Evolutionary conservation across 2,888 invertebrate species (phyloP).

Genomic region (Myathropa florea): DNA sequence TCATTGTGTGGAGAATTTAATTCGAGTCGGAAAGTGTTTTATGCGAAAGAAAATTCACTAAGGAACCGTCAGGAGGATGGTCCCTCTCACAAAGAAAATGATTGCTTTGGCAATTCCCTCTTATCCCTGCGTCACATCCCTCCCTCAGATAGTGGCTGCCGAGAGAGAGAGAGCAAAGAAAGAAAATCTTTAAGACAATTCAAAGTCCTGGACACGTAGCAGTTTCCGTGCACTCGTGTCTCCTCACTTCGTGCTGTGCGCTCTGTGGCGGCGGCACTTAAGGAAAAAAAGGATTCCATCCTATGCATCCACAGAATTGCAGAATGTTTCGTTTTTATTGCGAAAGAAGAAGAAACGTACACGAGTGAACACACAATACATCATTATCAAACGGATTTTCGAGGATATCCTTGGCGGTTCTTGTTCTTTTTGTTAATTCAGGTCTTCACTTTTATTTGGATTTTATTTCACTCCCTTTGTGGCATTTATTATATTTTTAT

Average conservation of each 20-base stretch:
- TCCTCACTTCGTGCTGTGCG: not conserved
- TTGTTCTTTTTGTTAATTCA: not conserved
- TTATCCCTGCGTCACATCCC: not conserved
- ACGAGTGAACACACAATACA: conserved; percentile 64
- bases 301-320: conserved; percentile 22
- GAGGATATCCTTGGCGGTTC: conserved; percentile 46
- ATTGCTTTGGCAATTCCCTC: conserved; percentile 63
- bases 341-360: conserved; percentile 20
- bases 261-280: conserved; percentile 29
- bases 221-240: not conserved
- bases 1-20: conserved; percentile 38
- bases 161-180: not conserved
- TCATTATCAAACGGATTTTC: conserved; percentile 70
- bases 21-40: conserved; percentile 58
- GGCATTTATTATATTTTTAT: conserved; percentile 70
- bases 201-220: conserved; percentile 67
- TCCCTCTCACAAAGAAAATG: conserved; percentile 42
- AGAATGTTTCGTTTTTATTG: conserved; percentile 34
- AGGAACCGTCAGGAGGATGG: too few species aligned
- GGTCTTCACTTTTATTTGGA: not conserved
- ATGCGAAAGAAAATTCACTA: conserved; percentile 27
- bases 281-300: conserved; percentile 21
- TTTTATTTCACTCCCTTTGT: conserved; percentile 55
- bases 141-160: not conserved
- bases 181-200: conserved; percentile 62